Evolutionary conservation across 2,113 vertebrate species (phyloP), one percentile per base, ranked within the genome.

Genomic region (Albula goreensis): DNA sequence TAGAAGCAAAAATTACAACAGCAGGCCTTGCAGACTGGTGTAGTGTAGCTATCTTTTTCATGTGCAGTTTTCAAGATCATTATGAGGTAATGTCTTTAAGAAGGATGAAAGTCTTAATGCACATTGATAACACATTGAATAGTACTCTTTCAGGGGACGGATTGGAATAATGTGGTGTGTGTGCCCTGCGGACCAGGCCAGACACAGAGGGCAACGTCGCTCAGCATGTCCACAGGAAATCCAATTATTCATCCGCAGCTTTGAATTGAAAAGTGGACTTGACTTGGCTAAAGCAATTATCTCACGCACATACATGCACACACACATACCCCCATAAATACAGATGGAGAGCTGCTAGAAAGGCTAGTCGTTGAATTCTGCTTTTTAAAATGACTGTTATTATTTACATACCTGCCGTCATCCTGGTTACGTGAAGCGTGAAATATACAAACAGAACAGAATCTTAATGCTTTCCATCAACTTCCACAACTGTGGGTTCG

Each of bases 191-290:
- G 70, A 74, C n/a, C 70, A 74, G 22, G 70, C 70, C 2, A 31
- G n/a, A 31, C 70, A 74, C 5, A n/a, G 22, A 31, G 70, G 25
- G 70, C 70, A 74, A 8, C 25, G 70, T 31, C 2, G 70, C 70
- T 74, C 70, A 74, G 70, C 70, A 74, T 8, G 70, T 11, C 70
- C 31, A n/a, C 70, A 74, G n/a, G 6, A 31, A 74, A 74, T 74
- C 70, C 70, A 74, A 74, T 74, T 74, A 74, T 74, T 74, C 70
- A 74, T 74, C 70, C 31, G 70, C n/a, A n/a, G 70, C 70, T 22
- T 74, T 74, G 70, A 74, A 74, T 74, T 74, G 70, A 74, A 74
- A 74, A 74, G 70, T 74, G 70, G 70, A 74, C 70, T 74, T 22
- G 70, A 74, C 70, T 74, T 22, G 22, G 70, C 70, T 74, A 31